Evolutionary conservation across 2,888 invertebrate species (phyloP).

Genomic region (Nemapogon koenigi): DNA sequence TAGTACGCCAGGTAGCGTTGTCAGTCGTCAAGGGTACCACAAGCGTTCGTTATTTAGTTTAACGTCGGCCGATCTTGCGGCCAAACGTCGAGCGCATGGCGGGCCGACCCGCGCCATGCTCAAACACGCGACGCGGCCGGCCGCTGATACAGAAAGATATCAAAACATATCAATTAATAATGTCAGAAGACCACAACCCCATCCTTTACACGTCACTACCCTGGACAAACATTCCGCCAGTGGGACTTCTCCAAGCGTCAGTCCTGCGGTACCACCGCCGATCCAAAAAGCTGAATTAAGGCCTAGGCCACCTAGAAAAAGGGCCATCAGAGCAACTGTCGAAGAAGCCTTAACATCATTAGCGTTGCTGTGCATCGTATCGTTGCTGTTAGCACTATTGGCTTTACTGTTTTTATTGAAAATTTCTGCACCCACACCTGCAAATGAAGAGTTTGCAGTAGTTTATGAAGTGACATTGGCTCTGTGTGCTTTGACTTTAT

Average conservation of each 20-base stretch:
- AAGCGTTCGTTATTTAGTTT: no score
- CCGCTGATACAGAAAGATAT: conserved; percentile 55
- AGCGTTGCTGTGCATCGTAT: conserved; percentile 84
- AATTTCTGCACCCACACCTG: conserved; percentile 73
- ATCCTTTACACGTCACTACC: conserved; percentile 72
- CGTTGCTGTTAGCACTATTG: conserved; percentile 80
- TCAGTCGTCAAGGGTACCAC: neutral
- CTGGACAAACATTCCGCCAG: conserved; percentile 71
- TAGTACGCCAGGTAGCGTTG: conserved; percentile 1
- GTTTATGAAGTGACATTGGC: conserved; percentile 93
- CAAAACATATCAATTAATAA: conserved; percentile 64
- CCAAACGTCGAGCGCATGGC: conserved; percentile 52
- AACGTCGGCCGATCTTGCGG: neutral
- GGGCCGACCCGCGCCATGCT: conserved; percentile 65
- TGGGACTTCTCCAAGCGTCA: conserved; percentile 62
- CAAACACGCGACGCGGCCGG: conserved; percentile 73
- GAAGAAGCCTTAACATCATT: conserved; percentile 84
- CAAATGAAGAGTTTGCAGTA: conserved; percentile 82
- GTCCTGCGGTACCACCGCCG: conserved; percentile 56
- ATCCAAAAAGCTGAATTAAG: conserved; percentile 51
- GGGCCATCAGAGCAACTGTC: conserved; percentile 43
- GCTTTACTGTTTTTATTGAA: conserved; percentile 85
- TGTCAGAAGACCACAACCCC: conserved; percentile 66
- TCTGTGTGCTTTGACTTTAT: conserved; percentile 85
- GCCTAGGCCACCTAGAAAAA: conserved; percentile 34